Evolutionary conservation across 2,797 vertebrate species (phyloP).

Genomic region (Schizopygopsis pylzovi): DNA sequence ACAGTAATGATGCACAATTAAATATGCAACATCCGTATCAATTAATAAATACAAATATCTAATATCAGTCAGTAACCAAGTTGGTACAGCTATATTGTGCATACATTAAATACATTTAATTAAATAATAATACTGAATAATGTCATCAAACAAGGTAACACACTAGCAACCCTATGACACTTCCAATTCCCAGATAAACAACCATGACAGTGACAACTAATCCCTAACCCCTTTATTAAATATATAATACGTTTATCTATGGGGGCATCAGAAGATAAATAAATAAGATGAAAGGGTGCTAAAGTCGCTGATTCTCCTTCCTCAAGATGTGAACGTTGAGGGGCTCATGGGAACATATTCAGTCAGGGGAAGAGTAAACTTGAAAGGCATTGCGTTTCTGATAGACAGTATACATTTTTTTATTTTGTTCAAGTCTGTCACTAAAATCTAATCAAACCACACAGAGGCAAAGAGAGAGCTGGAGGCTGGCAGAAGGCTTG

Average conservation of each 20-base stretch:
- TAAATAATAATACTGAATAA: constrained; percentile 18
- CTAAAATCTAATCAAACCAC: constrained; percentile 60
- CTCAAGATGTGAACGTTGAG: constrained; percentile 20
- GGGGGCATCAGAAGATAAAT: constrained; percentile 39
- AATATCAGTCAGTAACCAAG: neutral
- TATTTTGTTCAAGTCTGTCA: constrained; percentile 43
- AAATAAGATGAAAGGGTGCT: constrained; percentile 45
- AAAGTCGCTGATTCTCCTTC: constrained; percentile 20
- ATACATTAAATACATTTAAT: constrained; percentile 15
- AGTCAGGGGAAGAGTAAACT: constrained; percentile 29
- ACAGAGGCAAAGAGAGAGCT: constrained; percentile 6
- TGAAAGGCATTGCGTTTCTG: constrained; percentile 37
- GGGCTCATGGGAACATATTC: constrained; percentile 8
- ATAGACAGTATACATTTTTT: constrained; percentile 32
- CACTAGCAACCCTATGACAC: constrained; percentile 70
- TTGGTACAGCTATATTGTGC: neutral
- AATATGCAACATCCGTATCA: neutral
- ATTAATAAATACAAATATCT: neutral
- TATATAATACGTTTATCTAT: constrained; percentile 44
- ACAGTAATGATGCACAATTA: neutral
- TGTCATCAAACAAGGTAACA: constrained; percentile 61
- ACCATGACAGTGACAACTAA: constrained; percentile 56
- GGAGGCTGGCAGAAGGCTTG: constrained; percentile 47
- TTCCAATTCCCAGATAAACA: constrained; percentile 59
- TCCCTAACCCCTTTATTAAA: constrained; percentile 51